phyloP scores from a whole-genome alignment of 2,113 vertebrate genomes.

The Leuciscus idus region DNA sequence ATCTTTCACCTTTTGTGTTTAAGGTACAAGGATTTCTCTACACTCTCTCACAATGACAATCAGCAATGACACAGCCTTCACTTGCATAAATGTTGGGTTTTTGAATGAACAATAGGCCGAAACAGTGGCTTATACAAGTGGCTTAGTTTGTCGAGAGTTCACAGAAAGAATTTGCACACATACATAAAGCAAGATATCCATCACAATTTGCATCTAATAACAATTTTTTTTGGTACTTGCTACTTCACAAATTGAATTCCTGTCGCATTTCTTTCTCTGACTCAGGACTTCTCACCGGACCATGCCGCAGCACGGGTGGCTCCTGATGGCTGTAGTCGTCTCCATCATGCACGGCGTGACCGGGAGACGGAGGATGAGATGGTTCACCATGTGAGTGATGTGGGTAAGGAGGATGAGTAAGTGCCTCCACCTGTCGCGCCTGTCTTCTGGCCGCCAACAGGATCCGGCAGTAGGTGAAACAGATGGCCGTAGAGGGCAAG shows the following conservation, averaged over 20 bases:
- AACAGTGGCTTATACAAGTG: neutral
- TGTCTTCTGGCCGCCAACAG: conserved; percentile 88
- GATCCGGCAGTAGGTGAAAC: conserved; percentile 96
- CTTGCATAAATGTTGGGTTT: neutral
- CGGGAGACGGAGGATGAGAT: conserved; percentile 71
- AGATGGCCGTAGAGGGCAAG: conserved; percentile 90
- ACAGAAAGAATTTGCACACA: neutral
- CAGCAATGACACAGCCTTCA: neutral
- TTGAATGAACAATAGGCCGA: neutral
- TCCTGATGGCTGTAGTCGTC: conserved; percentile 75
- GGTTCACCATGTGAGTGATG: conserved; percentile 77
- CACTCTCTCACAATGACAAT: too few species aligned
- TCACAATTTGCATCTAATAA: neutral
- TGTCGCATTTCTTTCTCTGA: neutral
- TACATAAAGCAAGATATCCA: neutral
- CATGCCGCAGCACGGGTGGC: conserved; percentile 63
- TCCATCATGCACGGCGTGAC: conserved; percentile 63
- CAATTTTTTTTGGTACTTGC: neutral
- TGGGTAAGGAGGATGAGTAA: conserved; percentile 77
- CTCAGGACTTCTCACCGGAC: conserved; percentile 66
- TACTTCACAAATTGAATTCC: neutral
- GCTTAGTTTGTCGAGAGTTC: neutral
- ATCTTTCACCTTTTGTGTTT: neutral
- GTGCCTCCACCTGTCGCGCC: conserved; percentile 87
- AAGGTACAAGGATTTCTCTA: neutral